Evolutionary conservation across 2,113 vertebrate species (phyloP), one percentile per base, ranked within the genome.

Genomic region (Hystrix brachyura): DNA sequence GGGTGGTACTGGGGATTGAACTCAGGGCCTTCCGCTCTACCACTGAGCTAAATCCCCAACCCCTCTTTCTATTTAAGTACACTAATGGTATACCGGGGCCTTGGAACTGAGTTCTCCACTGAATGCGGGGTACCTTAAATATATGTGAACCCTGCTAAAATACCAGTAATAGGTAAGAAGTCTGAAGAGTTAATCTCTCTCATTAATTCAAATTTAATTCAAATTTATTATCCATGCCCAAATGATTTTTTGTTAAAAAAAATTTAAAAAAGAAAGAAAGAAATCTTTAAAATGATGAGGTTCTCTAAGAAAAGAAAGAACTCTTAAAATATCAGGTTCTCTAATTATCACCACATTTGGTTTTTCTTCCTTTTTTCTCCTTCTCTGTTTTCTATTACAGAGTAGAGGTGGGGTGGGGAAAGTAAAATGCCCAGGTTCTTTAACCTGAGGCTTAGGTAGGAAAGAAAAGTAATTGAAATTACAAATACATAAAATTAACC

Each of bases 401-500:
- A 29, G 15, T 51, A 76, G 48, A n/a, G 5, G 17, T 71, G 1
- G 21, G 25, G 3, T 3, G 5, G 53, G 29, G n/a, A 8, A 48
- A 29, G 6, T 85, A 76, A 90, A 96, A 93, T 7, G 3, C 32
- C 9, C 43, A 86, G 57, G 38, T 6, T 87, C 57, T 93, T 94
- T 91, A 90, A 79, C 62, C 62, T 83, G 38, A 51, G 65, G 48
- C 18, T 96, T 74, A 88, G 62, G 17, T 9, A 80, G 64, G 78
- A 92, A 78, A 87, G 46, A 89, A 94, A 93, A 96, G 64, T 82
- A 91, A 93, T 91, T 96, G 64, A 96, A 96, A 96, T 94, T 69
- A 92, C 55, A 95, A 96, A 93, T 78, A 91, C 11, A 83, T 86
- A 95, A 97, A 97, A 96, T 97, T 96, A 97, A 97, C 59, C 89